Base-by-base conservation (phyloP, 2,113 vertebrate species). In the Hystrix brachyura region DNA sequence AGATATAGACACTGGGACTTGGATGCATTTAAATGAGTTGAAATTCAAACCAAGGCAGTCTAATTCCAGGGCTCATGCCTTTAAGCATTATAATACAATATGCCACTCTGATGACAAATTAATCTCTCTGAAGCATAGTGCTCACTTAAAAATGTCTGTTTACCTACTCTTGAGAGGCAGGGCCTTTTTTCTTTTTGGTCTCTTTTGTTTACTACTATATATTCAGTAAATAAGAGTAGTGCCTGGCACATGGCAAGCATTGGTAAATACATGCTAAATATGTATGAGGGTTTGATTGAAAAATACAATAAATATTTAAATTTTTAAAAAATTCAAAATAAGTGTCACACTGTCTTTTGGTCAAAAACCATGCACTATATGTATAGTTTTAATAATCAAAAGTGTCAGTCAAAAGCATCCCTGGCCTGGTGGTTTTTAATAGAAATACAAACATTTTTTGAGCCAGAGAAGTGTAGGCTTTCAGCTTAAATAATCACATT, bases 401-500 rank as follows among this genome's bases (percentile, higher is more conserved):
- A 97, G 74, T 97, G 94, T 96, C 97, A 98, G 90, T 97, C 97
- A 97, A 94, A 96, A 94, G 78, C 48, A 25, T 94, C 95, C 38
- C 94, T 80, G 91, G 71, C 86, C 89, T 97, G 71, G 94, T 96
- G 94, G 92, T 91, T 98, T 98, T 97, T 97, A 97, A 97, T 97
- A 91, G 97, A 97, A 98, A 96, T 95, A 87, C 94, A 98, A 97
- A 97, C 97, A 98, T 97, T 97, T 97, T 98, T 91, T 94, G 94
- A 97, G 96, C 91, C 97, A 79, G 60, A 92, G 85, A 38, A n/a
- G 96, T 92, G 85, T 98, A 98, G 94, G 90, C 94, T 98, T 98
- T 97, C 96, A 97, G 90, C 85, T 97, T 97, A 98, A 97, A 98
- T 98, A 98, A 98, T 97, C 98, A 97, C 84, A 94, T 97, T 97